These are phyloP conservation scores for Eulemur macaco DNA, from an alignment of 2,113 vertebrate genomes.

Conservation along the genomic window DNA sequence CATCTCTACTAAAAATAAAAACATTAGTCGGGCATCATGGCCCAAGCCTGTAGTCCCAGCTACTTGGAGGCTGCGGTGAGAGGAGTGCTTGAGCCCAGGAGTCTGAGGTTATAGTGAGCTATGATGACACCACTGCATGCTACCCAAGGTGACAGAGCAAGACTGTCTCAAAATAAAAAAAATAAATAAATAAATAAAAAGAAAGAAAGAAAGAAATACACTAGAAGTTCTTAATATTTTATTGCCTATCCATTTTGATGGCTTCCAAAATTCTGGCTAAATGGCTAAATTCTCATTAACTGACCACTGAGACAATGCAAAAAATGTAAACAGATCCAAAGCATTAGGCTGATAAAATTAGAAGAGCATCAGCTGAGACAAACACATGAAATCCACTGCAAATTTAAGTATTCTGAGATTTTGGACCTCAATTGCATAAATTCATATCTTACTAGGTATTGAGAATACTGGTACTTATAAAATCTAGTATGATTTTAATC, in stretches of 20 bases:
- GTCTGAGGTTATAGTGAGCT: too few species aligned
- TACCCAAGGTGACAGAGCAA: too few species aligned
- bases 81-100: too few species aligned
- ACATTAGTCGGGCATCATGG: too few species aligned
- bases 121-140: too few species aligned
- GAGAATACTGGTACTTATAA: neutral
- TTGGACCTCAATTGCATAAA: neutral
- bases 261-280: slow-evolving; percentile 21
- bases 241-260: neutral
- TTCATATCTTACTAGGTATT: neutral
- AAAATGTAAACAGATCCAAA: neutral
- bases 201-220: neutral
- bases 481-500: neutral
- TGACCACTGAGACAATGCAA: neutral
- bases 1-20: too few species aligned
- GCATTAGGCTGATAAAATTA: neutral
- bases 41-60: too few species aligned
- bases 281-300: neutral
- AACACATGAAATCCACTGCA: neutral
- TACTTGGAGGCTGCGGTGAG: too few species aligned
- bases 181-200: neutral
- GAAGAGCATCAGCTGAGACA: neutral
- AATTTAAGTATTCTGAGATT: slow-evolving; percentile 3
- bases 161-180: neutral
- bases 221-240: slow-evolving; percentile 17